Evolutionary conservation across 2,888 invertebrate species (phyloP).

Genomic region (Megamerina dolium): DNA sequence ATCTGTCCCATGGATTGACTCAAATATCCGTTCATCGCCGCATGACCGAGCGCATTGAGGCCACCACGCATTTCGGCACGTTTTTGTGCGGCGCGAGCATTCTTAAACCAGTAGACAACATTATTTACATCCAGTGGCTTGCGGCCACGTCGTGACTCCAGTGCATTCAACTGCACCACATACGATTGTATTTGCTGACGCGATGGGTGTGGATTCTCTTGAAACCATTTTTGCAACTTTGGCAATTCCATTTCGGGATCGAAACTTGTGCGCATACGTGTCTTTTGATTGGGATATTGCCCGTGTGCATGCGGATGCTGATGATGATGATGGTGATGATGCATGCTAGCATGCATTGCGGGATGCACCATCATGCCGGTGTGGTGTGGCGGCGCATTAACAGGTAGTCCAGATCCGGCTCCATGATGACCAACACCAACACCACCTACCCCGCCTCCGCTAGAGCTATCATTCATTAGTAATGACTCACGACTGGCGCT

Average conservation of each 20-base stretch:
- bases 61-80: constrained; percentile 72
- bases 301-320: constrained; percentile 57
- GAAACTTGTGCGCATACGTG: constrained; percentile 93
- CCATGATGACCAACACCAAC: too few species aligned
- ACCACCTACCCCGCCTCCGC: constrained; percentile 21
- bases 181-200: constrained; percentile 95
- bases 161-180: constrained; percentile 84
- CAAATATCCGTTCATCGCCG: constrained; percentile 47
- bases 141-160: constrained; percentile 86
- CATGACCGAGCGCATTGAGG: constrained; percentile 37
- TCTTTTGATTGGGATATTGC: constrained; percentile 65
- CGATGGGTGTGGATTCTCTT: constrained; percentile 94
- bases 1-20: constrained; percentile 42
- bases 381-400: constrained; percentile 28
- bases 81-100: constrained; percentile 92
- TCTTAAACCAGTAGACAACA: constrained; percentile 97
- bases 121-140: constrained; percentile 94
- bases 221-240: constrained; percentile 93
- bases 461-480: constrained; percentile 30
- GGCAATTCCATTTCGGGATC: constrained; percentile 96
- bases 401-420: not conserved
- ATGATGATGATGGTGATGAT: constrained; percentile 51
- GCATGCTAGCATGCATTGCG: constrained; percentile 65
- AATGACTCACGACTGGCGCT: constrained; percentile 35
- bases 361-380: constrained; percentile 57